phyloP scores from a whole-genome alignment of 2,113 vertebrate genomes.

The Psephotus haematonotus region DNA sequence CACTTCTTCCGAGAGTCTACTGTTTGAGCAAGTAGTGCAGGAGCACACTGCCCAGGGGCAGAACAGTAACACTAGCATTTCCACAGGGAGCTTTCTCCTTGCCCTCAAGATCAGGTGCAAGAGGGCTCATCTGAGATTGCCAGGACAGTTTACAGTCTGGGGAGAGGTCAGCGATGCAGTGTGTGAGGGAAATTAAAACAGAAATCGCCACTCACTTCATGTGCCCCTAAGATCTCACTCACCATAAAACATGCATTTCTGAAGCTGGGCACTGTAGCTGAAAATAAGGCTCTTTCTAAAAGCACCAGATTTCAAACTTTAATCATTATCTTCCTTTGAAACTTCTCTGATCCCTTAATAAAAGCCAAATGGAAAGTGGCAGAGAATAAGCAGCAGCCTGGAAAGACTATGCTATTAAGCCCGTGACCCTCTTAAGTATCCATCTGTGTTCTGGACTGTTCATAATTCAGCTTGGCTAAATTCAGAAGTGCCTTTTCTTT shows the following conservation, averaged over 20 bases:
- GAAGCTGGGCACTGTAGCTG: background rate
- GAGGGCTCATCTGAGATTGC: background rate
- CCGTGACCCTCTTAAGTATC: background rate
- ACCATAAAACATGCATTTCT: background rate
- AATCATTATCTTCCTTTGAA: background rate
- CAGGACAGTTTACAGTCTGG: background rate
- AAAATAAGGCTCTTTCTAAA: background rate
- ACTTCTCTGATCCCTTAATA: slow-evolving; percentile 40
- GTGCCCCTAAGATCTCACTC: background rate
- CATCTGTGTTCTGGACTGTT: background rate
- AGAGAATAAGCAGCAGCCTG: slow-evolving; percentile 15
- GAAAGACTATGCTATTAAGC: background rate
- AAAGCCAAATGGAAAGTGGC: background rate
- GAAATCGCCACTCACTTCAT: background rate
- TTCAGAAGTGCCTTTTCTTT: background rate
- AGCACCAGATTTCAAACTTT: background rate
- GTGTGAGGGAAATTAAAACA: background rate
- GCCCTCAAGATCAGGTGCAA: background rate
- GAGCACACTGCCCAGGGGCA: background rate
- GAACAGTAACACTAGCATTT: background rate
- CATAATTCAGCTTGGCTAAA: background rate
- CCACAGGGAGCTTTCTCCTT: background rate
- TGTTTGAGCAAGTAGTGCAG: background rate
- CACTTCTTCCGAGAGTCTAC: background rate
- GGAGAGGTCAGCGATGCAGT: background rate